Evolutionary conservation across 2,888 invertebrate genomes (phyloP).

Genomic region (Agrilus biguttatus): DNA sequence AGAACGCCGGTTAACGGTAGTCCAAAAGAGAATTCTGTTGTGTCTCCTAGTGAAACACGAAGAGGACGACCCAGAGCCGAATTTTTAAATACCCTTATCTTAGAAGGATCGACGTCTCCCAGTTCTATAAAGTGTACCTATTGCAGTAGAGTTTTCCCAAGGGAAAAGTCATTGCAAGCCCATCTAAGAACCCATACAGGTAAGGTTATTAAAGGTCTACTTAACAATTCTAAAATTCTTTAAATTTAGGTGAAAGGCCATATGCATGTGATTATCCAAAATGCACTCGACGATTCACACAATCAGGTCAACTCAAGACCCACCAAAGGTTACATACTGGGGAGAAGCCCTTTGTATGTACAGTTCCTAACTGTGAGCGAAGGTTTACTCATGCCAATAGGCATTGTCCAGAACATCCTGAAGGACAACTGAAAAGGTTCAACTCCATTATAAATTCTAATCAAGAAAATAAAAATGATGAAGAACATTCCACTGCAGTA

Average conservation of each 20-base stretch:
- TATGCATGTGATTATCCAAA: constrained; percentile 60
- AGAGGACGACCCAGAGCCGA: constrained; percentile 60
- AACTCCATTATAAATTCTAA: constrained; percentile 19
- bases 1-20: constrained; percentile 14
- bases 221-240: not conserved
- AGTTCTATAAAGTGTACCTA: constrained; percentile 56
- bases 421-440: constrained; percentile 33
- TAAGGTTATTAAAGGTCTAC: constrained; percentile 14
- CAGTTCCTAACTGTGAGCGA: constrained; percentile 44
- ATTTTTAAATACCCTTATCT: constrained; percentile 49
- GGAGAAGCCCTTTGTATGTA: constrained; percentile 60
- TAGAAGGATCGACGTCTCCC: constrained; percentile 52
- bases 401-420: constrained; percentile 58
- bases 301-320: constrained; percentile 64
- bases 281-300: constrained; percentile 56
- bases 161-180: constrained; percentile 62
- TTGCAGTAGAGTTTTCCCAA: constrained; percentile 58
- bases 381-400: constrained; percentile 65
- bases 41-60: constrained; percentile 30
- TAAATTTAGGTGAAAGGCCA: constrained; percentile 50
- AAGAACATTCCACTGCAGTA: constrained; percentile 10
- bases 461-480: constrained; percentile 26
- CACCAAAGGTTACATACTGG: constrained; percentile 65
- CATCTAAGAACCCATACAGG: constrained; percentile 51
- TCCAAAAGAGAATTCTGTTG: constrained; percentile 11